Evolutionary conservation across 2,797 vertebrate species (phyloP).

Genomic region (Myotis findleyi): DNA sequence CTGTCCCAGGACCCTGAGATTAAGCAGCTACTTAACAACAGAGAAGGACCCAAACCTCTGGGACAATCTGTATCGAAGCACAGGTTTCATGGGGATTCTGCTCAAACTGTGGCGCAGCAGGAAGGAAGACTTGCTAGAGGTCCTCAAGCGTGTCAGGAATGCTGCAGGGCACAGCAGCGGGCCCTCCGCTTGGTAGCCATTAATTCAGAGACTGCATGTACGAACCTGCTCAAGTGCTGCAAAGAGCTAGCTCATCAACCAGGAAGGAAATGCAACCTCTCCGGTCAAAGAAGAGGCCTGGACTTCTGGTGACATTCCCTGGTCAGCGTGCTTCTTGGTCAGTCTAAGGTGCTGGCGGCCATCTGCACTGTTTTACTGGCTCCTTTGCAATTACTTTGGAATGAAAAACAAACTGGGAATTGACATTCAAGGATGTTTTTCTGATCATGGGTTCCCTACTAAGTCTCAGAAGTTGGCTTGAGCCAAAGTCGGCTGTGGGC

Average conservation of each 20-base stretch:
- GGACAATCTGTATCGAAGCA: neutral
- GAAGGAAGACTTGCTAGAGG: conserved; percentile 46
- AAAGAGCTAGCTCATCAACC: neutral
- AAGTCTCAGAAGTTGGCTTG: neutral
- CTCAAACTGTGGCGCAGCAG: conserved; percentile 5
- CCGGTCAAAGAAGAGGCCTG: neutral
- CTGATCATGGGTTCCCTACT: neutral
- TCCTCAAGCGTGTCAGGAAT: conserved; percentile 56
- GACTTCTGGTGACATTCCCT: neutral
- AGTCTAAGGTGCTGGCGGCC: neutral
- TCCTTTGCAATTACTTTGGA: conserved; percentile 49
- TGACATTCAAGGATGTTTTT: conserved; percentile 34
- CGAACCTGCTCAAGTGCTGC: conserved; percentile 12
- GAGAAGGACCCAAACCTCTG: neutral
- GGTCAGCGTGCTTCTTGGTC: neutral
- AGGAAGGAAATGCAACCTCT: conserved; percentile 15
- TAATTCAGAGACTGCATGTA: neutral
- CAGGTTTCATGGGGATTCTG: neutral
- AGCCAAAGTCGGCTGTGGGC: neutral
- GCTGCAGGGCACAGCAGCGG: neutral
- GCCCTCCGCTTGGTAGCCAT: neutral
- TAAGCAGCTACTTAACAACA: neutral
- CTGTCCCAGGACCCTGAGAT: neutral
- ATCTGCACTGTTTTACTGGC: neutral
- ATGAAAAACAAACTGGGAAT: conserved; percentile 39